These are phyloP conservation scores for Balanococcus diminutus DNA, from an alignment of 2,888 invertebrate genomes.

Conservation along the genomic window DNA sequence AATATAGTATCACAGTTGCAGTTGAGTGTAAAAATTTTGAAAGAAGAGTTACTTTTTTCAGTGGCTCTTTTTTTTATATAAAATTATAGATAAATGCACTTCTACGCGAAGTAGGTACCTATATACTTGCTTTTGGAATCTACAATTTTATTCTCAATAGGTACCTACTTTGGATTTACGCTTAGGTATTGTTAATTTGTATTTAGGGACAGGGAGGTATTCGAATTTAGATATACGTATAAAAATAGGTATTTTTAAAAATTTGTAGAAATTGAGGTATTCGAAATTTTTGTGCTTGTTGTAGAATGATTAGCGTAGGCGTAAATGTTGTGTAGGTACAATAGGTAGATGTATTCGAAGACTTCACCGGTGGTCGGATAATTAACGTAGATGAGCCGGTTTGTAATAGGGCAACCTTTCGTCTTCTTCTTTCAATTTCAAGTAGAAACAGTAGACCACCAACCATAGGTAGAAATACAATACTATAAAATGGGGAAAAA, in stretches of 20 bases:
- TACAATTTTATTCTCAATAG: too few species aligned
- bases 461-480: constrained; percentile 81
- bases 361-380: background rate
- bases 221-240: too few species aligned
- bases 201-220: too few species aligned
- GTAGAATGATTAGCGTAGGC: background rate
- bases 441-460: constrained; percentile 82
- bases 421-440: constrained; percentile 72
- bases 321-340: background rate
- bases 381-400: constrained; percentile 67
- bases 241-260: too few species aligned
- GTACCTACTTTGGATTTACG: too few species aligned
- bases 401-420: constrained; percentile 76
- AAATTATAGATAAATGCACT: background rate
- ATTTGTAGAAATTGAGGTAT: too few species aligned
- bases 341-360: background rate
- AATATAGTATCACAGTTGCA: background rate
- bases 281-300: background rate
- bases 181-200: too few species aligned
- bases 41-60: background rate
- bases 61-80: too few species aligned
- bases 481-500: constrained; percentile 72
- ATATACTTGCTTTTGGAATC: too few species aligned
- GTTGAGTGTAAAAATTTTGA: background rate
- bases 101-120: too few species aligned